Evolutionary conservation across 2,113 vertebrate genomes (phyloP).

Genomic region (Pipa parva): DNA sequence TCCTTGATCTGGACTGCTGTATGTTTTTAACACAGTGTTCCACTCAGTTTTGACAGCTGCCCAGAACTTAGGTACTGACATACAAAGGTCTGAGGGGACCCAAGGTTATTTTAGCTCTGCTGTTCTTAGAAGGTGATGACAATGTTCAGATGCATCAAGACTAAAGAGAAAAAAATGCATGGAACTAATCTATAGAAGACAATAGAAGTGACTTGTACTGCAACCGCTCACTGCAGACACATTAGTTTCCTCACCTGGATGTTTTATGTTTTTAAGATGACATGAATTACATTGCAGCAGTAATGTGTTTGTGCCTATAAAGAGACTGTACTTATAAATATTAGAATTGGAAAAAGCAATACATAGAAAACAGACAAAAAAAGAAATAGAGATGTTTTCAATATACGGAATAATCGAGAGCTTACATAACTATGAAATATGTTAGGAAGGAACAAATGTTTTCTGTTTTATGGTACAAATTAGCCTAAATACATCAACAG

Average conservation of each 20-base stretch:
- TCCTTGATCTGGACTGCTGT: neutral
- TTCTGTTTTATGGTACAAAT: slow-evolving; percentile 26
- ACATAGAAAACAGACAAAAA: neutral
- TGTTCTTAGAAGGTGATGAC: slow-evolving; percentile 9
- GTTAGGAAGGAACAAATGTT: slow-evolving; percentile 5
- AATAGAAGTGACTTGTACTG: neutral
- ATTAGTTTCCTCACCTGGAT: neutral
- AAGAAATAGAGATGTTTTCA: neutral
- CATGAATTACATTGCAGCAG: too few relatives aligned
- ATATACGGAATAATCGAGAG: too few relatives aligned
- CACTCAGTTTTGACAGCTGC: slow-evolving; percentile 10
- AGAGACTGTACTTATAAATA: neutral
- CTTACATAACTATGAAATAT: too few relatives aligned
- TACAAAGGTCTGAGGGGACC: slow-evolving; percentile 17
- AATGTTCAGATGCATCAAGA: slow-evolving; percentile 6
- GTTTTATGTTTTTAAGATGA: too few relatives aligned
- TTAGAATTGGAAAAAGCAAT: too few relatives aligned
- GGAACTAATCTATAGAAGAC: neutral
- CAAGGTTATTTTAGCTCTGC: slow-evolving; percentile 4
- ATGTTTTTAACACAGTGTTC: neutral
- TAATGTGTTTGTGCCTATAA: neutral
- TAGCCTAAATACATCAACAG: slow-evolving; percentile 37
- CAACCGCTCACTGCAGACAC: neutral
- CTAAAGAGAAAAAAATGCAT: neutral
- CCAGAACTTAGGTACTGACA: slow-evolving; percentile 21